Base-by-base conservation (phyloP, 2,797 vertebrate species). In the Muraenolepis orangiensis region DNA sequence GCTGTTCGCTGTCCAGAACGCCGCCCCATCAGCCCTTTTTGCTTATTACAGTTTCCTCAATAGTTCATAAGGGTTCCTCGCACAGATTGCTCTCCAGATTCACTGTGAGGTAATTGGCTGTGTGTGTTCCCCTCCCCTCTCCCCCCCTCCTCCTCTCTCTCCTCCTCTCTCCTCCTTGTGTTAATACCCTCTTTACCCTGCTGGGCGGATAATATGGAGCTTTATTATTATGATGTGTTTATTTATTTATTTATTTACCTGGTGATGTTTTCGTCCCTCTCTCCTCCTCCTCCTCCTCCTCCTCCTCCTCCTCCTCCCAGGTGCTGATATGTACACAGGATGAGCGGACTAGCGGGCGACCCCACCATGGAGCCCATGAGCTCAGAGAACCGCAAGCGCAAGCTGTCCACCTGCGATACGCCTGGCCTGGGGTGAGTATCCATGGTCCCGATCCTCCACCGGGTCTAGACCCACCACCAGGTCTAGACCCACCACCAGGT, bases 281-380 rank as follows among this genome's bases (percentile, higher is more conserved):
- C n/a, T n/a, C n/a, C n/a, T n/a, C n/a, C n/a, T n/a, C n/a, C n/a
- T n/a, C n/a, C n/a, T n/a, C n/a, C n/a, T n/a, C n/a, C n/a, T n/a
- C n/a, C n/a, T n/a, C n/a, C n/a, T n/a, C n/a, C n/a, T n/a, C n/a
- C n/a, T n/a, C n/a, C n/a, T n/a, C n/a, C n/a, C 90, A 97, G 96
- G 92, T 94, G 93, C 95, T 95, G 92, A 94, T 96, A 95, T 91
- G 72, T 90, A 87, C 82, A 86, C 90, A 95, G 82, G 72, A 98
- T 98, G 96, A 98, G 95, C 70, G 96, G 95, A 87, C 86, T 96
- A 8, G 46, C 20, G 91, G 96, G 96, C 93, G 96, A 98, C 85
- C 96, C 93, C 89, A 94, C 95, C 91, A 94, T 96, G 94, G 96
- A 97, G 84, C 93, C 93, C 73, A 88, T 96, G 92, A 92, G 94